Conservation (phyloP, 2,888 invertebrate genomes). For the Hybos culiciformis region DNA sequence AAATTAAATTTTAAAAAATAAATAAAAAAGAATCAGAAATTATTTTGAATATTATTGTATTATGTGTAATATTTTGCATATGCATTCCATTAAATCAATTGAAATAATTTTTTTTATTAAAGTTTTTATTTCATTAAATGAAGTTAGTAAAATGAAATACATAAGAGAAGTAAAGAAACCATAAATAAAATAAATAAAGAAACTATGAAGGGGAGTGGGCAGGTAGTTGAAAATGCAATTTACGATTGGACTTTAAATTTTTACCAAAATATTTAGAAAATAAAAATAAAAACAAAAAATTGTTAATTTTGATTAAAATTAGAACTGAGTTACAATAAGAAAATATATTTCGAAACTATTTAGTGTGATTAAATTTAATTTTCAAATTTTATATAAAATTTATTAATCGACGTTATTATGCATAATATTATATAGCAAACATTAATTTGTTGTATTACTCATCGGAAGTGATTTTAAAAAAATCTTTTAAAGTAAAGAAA, state of each 20-base stretch:
- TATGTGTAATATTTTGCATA: not conserved
- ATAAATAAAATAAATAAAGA: not conserved
- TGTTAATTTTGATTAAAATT: no score
- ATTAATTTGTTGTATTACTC: no score
- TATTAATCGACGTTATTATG: no score
- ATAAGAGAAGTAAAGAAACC: not conserved
- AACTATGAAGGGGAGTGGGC: not conserved
- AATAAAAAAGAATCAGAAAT: not conserved
- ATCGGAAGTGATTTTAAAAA: no score
- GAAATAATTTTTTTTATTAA: not conserved
- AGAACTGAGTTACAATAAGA: no score
- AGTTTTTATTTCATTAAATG: not conserved
- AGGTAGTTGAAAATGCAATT: slow-evolving; percentile 1
- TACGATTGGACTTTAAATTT: not conserved
- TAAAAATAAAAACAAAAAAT: no score
- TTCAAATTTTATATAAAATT: no score
- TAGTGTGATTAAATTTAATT: no score
- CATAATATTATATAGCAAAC: no score
- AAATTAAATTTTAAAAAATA: not conserved
- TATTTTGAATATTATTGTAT: not conserved
- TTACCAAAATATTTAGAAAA: not conserved
- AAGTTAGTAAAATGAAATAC: not conserved
- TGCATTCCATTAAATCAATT: slow-evolving; percentile 1
- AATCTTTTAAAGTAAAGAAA: no score
- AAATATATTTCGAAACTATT: no score